These are phyloP conservation scores for Cyprinodon variegatus DNA, from an alignment of 2,113 vertebrate genomes.

Conservation along the genomic window DNA sequence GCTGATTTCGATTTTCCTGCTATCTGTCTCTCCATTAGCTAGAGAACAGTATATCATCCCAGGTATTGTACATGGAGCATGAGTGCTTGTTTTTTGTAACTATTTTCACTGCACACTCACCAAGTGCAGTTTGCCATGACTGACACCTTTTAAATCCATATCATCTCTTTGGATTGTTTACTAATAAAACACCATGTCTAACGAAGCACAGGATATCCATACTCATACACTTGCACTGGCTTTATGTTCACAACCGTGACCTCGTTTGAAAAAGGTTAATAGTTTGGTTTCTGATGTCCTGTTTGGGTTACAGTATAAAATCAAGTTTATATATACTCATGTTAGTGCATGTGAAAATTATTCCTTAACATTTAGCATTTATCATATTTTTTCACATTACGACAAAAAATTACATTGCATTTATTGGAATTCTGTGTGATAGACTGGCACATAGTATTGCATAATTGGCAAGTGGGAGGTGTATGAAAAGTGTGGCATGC, in stretches of 20 bases:
- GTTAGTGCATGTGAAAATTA: background rate
- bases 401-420: background rate
- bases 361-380: background rate
- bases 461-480: background rate
- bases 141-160: slow-evolving; percentile 35
- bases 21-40: slow-evolving; percentile 88
- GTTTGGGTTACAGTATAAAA: slow-evolving; percentile 12
- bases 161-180: slow-evolving; percentile 1
- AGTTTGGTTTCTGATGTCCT: background rate
- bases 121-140: slow-evolving; percentile 35
- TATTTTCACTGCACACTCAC: slow-evolving; percentile 27
- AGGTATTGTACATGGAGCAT: slow-evolving; percentile 86
- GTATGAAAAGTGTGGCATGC: background rate
- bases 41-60: slow-evolving; percentile 99
- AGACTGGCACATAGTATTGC: too few relatives aligned
- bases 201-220: slow-evolving; percentile 31
- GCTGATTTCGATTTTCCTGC: slow-evolving; percentile 78
- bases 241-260: slow-evolving; percentile 8
- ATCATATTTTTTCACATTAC: background rate
- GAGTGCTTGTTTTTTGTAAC: slow-evolving; percentile 31
- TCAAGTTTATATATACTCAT: background rate
- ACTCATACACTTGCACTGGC: slow-evolving; percentile 21
- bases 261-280: background rate
- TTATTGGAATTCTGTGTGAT: too few relatives aligned
- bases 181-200: slow-evolving; percentile 18